phyloP scores from a whole-genome alignment of 1,140 invertebrate genomes.

The Cotesia chilonis region DNA sequence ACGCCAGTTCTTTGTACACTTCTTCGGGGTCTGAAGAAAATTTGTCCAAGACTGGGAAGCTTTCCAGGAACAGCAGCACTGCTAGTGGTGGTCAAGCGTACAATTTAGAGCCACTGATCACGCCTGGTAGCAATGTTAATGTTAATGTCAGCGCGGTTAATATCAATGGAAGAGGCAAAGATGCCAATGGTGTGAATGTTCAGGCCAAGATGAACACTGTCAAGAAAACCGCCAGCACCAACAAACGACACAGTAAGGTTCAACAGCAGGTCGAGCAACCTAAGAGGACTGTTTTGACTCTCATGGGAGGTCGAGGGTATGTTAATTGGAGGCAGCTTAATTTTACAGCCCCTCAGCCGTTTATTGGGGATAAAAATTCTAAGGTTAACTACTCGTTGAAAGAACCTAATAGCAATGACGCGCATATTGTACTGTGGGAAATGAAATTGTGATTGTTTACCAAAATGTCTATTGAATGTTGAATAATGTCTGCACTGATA shows the following conservation, averaged over 20 bases:
- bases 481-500: background rate
- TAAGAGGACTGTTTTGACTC: conserved; percentile 80
- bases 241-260: conserved; percentile 47
- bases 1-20: conserved; percentile 81
- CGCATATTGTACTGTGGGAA: conserved; percentile 89
- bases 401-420: conserved; percentile 78
- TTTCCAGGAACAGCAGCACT: conserved; percentile 77
- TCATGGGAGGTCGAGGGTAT: conserved; percentile 89
- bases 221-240: conserved; percentile 5
- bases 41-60: conserved; percentile 72
- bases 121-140: conserved; percentile 39
- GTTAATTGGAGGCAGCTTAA: conserved; percentile 78
- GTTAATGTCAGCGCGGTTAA: no score
- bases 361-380: conserved; percentile 53
- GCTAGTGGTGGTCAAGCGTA: conserved; percentile 70
- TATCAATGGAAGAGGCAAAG: conserved; percentile 36
- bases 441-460: conserved; percentile 79
- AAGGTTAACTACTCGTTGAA: conserved; percentile 57
- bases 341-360: conserved; percentile 41
- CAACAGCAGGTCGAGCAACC: conserved; percentile 65
- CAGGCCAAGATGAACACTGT: conserved; percentile 39
- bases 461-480: conserved; percentile 30
- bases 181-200: conserved; percentile 29
- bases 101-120: conserved; percentile 31
- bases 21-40: conserved; percentile 85